phyloP scores from a whole-genome alignment of 1,140 invertebrate genomes.

The Octopus sinensis region DNA sequence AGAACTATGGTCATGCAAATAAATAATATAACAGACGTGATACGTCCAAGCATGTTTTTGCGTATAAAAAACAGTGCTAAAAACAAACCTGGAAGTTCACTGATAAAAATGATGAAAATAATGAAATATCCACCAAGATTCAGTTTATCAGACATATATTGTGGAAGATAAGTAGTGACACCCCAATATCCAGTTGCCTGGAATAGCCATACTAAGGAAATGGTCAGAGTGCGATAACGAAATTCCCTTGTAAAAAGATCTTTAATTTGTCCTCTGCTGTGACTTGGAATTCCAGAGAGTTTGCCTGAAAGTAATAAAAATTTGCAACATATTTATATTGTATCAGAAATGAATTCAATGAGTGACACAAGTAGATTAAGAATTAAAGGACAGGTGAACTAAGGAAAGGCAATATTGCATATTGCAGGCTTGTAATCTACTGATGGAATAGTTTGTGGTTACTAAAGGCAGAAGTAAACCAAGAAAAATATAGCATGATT shows the following conservation, averaged over 20 bases:
- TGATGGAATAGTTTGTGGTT: too few relatives aligned
- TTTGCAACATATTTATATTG: background rate
- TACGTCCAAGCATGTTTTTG: conserved; percentile 41
- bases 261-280: conserved; percentile 32
- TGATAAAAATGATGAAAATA: conserved; percentile 51
- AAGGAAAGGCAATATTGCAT: too few relatives aligned
- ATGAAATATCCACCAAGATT: conserved; percentile 45
- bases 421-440: too few relatives aligned
- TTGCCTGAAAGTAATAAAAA: conserved; percentile 31
- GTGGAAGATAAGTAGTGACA: conserved; percentile 46
- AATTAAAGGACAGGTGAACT: background rate
- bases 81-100: conserved; percentile 46
- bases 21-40: conserved; percentile 43
- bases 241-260: conserved; percentile 37
- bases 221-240: conserved; percentile 29
- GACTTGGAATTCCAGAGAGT: conserved; percentile 32
- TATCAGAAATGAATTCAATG: background rate
- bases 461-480: too few relatives aligned
- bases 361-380: background rate
- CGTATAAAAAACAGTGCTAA: conserved; percentile 48
- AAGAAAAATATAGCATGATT: too few relatives aligned
- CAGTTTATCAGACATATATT: conserved; percentile 39
- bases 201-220: conserved; percentile 43
- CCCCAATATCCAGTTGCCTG: conserved; percentile 50
- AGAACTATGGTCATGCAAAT: conserved; percentile 35